These are phyloP conservation scores for Syritta pipiens DNA, from an alignment of 2,888 invertebrate species.

Conservation along the genomic window DNA sequence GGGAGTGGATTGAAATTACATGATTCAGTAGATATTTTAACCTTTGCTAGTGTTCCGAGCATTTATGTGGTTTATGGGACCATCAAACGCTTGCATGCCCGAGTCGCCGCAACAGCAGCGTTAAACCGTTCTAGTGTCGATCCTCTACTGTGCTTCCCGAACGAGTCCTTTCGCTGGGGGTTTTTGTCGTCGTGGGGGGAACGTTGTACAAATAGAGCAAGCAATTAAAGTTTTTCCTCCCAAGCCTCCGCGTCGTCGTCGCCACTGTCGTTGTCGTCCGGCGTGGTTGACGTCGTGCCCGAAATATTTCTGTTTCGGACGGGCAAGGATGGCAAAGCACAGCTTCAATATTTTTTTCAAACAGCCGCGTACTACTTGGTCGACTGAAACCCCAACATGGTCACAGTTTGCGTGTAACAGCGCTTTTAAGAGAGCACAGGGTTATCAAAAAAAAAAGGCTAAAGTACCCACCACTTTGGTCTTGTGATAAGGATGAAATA, in stretches of 20 bases:
- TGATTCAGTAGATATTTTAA: slow-evolving; percentile 68
- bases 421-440: slow-evolving; percentile 28
- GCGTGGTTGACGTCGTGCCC: no score
- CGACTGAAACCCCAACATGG: slow-evolving; percentile 38
- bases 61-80: slow-evolving; percentile 66
- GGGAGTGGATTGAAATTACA: slow-evolving; percentile 66
- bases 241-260: slow-evolving; percentile 6
- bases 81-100: slow-evolving; percentile 53
- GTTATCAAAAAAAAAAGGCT: slow-evolving; percentile 17
- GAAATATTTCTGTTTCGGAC: slow-evolving; percentile 36
- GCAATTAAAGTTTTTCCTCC: slow-evolving; percentile 57
- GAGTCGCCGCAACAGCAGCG: slow-evolving; percentile 27
- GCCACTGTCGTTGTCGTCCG: slow-evolving; percentile 12
- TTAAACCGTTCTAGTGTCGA: slow-evolving; percentile 26
- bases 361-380: slow-evolving; percentile 43
- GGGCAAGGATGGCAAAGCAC: background rate
- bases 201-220: slow-evolving; percentile 54
- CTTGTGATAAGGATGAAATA: slow-evolving; percentile 59
- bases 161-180: slow-evolving; percentile 14
- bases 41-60: slow-evolving; percentile 65
- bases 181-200: slow-evolving; percentile 43
- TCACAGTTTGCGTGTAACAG: slow-evolving; percentile 49
- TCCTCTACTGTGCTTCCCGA: slow-evolving; percentile 4
- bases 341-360: slow-evolving; percentile 32
- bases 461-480: slow-evolving; percentile 32